Base-by-base conservation (phyloP, 1,140 invertebrate species). In the Acromyrmex charruanus region DNA sequence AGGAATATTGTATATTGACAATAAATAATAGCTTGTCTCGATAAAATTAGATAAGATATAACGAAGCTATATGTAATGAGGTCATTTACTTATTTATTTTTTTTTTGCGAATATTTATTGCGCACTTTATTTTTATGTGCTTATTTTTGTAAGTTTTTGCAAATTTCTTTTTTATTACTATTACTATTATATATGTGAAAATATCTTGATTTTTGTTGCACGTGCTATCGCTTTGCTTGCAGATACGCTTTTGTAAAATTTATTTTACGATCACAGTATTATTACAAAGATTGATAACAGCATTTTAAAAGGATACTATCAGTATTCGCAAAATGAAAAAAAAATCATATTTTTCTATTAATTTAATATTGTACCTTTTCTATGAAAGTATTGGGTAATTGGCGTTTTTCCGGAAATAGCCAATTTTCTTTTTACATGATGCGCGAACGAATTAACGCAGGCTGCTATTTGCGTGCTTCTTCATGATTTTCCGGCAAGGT, bases 31-130 rank as follows among this genome's bases (percentile, higher is more conserved):
- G 14, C 18, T 72, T 82, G 35, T 84, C 63, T 51, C 55, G 55
- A 84, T 84, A 75, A 84, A 74, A 84, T 75, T 61, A 61, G 80
- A 82, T 82, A 82, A 82, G 80, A 84, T 74, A 35, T 49, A 58
- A 82, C 14, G 6, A 21, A 55, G 18, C 49, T 61, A 49, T 61
- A 49, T n/a, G 28, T 49, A 39, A 51, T 9, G 25, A 31, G 25
- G 10, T 44, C 39, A 44, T 14, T 12, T 25, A 16, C 31, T 18
- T 53, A 18, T 35, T 16, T 12, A 25, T 44, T 21, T 31, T 21
- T 39, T 58, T 82, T 31, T 28, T 74, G 25, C 10, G 6, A 61
- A 65, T 74, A 35, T 72, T 21, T 51, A 18, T 72, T 18, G 3
- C 53, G 25, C 18, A 49, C 0, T 74, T 82, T 12, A 4, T 59